A percentile compares a stretch with the other conserved stretches of the same genome.
phyloP scores from a whole-genome alignment of 2,888 invertebrate species.

The Hololepta plana region DNA sequence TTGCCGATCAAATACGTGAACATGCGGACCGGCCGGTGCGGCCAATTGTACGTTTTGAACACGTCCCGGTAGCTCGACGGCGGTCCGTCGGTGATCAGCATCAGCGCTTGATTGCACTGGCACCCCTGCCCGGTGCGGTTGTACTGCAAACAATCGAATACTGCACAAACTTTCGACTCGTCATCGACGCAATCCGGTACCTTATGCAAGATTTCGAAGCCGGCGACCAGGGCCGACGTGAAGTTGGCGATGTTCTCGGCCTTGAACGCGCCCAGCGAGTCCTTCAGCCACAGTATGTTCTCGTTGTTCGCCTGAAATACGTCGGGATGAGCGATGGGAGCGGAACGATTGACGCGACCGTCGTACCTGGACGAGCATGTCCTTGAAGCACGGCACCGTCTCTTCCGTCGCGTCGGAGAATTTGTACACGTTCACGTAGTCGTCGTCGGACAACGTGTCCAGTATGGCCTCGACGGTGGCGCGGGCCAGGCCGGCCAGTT shows the following conservation, averaged over 20 bases:
- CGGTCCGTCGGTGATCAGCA: conserved; percentile 90
- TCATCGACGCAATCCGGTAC: conserved; percentile 28
- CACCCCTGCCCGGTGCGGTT: conserved; percentile 72
- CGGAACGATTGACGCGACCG: too few relatives aligned
- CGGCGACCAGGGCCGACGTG: conserved; percentile 77
- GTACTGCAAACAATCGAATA: conserved; percentile 30
- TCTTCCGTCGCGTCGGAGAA: conserved; percentile 74
- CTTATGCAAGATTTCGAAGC: conserved; percentile 79
- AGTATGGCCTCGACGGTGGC: conserved; percentile 78
- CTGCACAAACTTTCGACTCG: conserved; percentile 8
- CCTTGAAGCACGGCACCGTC: conserved; percentile 78
- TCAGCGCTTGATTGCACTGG: conserved; percentile 96
- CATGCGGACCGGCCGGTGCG: conserved; percentile 83
- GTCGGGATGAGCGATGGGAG: too few relatives aligned
- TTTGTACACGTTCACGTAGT: conserved; percentile 88
- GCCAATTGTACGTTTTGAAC: conserved; percentile 70
- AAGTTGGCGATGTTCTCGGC: conserved; percentile 76
- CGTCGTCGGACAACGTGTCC: conserved; percentile 90
- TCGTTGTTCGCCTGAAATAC: conserved; percentile 55
- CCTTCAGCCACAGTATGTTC: conserved; percentile 63
- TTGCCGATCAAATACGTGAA: conserved; percentile 93
- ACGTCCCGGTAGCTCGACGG: conserved; percentile 47
- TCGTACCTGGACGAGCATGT: conserved; percentile 67
- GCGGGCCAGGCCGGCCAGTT: conserved; percentile 68
- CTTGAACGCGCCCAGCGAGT: conserved; percentile 53